Conservation (phyloP, 2,797 vertebrate genomes). For the Cossypha niveicapilla region DNA sequence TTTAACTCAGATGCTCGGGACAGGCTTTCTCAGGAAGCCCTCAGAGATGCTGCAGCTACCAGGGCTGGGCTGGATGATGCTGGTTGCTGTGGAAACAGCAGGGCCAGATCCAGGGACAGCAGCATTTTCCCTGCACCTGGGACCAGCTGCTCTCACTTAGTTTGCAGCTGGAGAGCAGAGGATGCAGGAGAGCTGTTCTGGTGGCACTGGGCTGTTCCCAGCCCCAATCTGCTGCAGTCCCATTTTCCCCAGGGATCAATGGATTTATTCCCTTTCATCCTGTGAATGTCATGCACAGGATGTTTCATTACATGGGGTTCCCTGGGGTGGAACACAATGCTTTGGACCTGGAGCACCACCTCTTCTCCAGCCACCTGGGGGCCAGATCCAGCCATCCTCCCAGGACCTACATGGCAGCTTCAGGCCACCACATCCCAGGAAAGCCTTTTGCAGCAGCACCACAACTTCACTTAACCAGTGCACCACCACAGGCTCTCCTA, state of each 20-base stretch:
- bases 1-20: background rate
- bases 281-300: fast-evolving
- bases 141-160: background rate
- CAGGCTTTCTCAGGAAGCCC: conserved; percentile 1
- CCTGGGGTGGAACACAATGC: fast-evolving
- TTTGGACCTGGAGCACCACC: background rate
- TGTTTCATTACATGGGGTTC: fast-evolving
- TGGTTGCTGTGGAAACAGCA: conserved; percentile 57
- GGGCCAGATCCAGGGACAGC: background rate
- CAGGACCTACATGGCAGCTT: fast-evolving
- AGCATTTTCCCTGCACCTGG: background rate
- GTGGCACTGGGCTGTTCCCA: background rate
- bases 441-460: background rate
- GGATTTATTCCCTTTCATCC: background rate
- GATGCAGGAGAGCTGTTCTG: fast-evolving
- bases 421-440: background rate
- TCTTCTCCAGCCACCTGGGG: background rate
- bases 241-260: fast-evolving
- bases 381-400: background rate
- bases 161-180: background rate
- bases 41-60: background rate
- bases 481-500: background rate
- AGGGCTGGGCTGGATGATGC: background rate
- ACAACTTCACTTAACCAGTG: fast-evolving
- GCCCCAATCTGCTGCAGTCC: background rate